phyloP scores from a whole-genome alignment of 2,888 invertebrate species.

The Heliconius ismenius region DNA sequence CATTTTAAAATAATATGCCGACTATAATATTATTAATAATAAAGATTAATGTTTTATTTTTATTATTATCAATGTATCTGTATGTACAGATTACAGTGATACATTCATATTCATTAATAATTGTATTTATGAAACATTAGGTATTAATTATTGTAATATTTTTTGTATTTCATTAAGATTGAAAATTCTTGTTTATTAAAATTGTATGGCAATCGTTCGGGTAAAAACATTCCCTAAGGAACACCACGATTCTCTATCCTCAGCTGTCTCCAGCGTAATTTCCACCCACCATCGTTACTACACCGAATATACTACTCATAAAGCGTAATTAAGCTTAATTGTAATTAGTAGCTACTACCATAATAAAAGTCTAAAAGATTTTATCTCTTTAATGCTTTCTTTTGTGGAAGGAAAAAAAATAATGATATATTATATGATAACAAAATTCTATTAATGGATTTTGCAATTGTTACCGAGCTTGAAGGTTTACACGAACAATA shows the following conservation, averaged over 20 bases:
- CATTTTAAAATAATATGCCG: constrained; percentile 7
- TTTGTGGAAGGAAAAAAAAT: constrained; percentile 6
- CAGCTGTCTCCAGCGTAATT: background rate
- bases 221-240: constrained; percentile 11
- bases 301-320: background rate
- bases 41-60: too few species aligned
- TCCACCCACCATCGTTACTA: background rate
- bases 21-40: too few species aligned
- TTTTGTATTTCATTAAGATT: too few species aligned
- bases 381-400: constrained; percentile 17
- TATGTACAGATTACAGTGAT: too few species aligned
- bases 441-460: constrained; percentile 6
- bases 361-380: background rate
- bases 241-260: background rate
- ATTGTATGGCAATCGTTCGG: too few species aligned
- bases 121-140: too few species aligned
- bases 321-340: background rate
- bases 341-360: background rate
- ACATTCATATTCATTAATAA: too few species aligned
- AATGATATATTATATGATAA: constrained; percentile 4
- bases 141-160: too few species aligned
- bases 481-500: constrained; percentile 36
- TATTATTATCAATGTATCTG: too few species aligned
- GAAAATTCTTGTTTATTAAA: too few species aligned
- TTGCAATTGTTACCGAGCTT: background rate